Conservation (phyloP, 1,140 invertebrate genomes). For the Cylas formicarius region DNA sequence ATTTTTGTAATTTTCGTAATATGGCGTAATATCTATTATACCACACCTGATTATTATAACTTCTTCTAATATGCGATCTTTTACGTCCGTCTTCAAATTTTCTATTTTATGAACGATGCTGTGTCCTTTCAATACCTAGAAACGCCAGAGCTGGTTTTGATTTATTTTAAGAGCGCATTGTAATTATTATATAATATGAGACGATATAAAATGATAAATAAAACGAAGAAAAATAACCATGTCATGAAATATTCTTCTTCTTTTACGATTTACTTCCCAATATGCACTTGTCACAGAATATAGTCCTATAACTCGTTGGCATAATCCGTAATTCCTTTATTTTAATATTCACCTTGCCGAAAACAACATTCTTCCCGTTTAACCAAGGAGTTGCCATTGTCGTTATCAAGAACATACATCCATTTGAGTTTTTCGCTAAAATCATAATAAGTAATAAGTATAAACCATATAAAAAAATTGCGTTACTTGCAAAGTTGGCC, state of each 20-base stretch:
- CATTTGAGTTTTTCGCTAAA: conserved; percentile 64
- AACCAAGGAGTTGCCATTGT: conserved; percentile 84
- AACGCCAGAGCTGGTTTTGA: no score
- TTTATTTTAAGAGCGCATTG: background rate
- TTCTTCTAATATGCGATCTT: conserved; percentile 60
- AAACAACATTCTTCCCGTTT: conserved; percentile 86
- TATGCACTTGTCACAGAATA: no score
- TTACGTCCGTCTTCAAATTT: conserved; percentile 64
- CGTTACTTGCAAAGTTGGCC: conserved; percentile 61
- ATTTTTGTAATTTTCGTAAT: conserved; percentile 59
- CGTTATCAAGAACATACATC: conserved; percentile 96
- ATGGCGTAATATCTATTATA: conserved; percentile 51
- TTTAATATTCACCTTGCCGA: conserved; percentile 73
- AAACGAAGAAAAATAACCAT: no score
- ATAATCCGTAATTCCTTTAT: no score
- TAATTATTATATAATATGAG: background rate
- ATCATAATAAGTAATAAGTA: conserved; percentile 18
- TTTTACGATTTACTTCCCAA: no score
- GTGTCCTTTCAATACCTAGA: conserved; percentile 69
- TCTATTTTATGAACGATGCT: conserved; percentile 80
- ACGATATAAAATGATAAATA: background rate
- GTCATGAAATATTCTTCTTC: no score
- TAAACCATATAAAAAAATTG: conserved; percentile 11
- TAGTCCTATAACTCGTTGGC: no score
- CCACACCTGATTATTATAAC: conserved; percentile 63